A percentile compares a stretch with the other conserved stretches of the same genome.
phyloP scores from a whole-genome alignment of 53 echinoderm and acorn worm genomes.

The Glandiceps talaboti region DNA sequence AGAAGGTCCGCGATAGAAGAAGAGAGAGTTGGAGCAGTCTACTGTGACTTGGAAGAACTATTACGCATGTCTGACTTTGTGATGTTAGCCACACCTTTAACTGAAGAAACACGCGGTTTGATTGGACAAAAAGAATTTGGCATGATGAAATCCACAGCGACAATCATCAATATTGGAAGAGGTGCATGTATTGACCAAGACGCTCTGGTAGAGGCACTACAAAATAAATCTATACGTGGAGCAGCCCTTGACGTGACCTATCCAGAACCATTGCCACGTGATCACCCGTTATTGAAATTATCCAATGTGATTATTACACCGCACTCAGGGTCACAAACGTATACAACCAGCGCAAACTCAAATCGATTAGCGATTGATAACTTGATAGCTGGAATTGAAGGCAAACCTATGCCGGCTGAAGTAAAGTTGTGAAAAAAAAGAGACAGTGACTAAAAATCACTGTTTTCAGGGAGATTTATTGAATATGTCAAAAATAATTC shows the following conservation, averaged over 20 bases:
- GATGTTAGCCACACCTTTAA: constrained; percentile 23
- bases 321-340: constrained; percentile 12
- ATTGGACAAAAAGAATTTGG: constrained; percentile 19
- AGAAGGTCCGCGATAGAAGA: constrained; percentile 30
- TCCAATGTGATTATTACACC: constrained; percentile 22
- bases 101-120: constrained; percentile 15
- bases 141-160: constrained; percentile 37
- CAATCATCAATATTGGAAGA: constrained; percentile 37
- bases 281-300: constrained; percentile 24
- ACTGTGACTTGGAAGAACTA: constrained; percentile 23
- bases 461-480: no score
- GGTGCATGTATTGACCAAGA: constrained; percentile 36
- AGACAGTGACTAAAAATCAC: no score
- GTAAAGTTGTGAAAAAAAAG: no score
- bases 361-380: constrained; percentile 13
- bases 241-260: constrained; percentile 30
- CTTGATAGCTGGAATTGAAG: constrained; percentile 26
- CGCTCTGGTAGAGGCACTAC: constrained; percentile 22
- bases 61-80: constrained; percentile 37
- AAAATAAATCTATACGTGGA: constrained; percentile 9
- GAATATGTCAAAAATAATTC: no score
- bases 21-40: constrained; percentile 19
- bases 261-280: constrained; percentile 28
- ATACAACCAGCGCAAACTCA: constrained; percentile 6
- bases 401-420: constrained; percentile 2